These are phyloP conservation scores for Triplophysa rosa DNA, from an alignment of 2,113 vertebrate genomes.

Conservation along the genomic window DNA sequence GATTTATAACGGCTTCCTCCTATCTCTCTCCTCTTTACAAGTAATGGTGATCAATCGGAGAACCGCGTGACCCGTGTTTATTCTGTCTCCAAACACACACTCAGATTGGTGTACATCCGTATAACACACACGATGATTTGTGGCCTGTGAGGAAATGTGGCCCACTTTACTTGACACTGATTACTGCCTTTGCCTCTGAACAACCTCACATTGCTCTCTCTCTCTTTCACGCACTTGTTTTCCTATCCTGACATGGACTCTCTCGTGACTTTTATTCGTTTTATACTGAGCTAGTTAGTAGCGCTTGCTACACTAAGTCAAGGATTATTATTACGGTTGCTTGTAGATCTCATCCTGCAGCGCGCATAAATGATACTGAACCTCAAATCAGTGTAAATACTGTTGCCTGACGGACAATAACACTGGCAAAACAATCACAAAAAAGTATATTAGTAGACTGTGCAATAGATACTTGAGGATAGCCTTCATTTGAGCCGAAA, in stretches of 20 bases:
- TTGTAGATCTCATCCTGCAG: too few relatives aligned
- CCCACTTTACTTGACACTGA: slow-evolving; percentile 41
- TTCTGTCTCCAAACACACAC: slow-evolving; percentile 33
- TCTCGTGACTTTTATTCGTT: too few relatives aligned
- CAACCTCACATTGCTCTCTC: neutral
- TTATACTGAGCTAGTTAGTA: too few relatives aligned
- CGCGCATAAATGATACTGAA: too few relatives aligned
- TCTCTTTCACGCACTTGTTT: neutral
- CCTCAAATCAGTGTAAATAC: too few relatives aligned
- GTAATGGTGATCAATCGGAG: slow-evolving; percentile 33
- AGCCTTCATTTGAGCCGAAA: too few relatives aligned
- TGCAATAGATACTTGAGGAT: too few relatives aligned
- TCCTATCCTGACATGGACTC: neutral
- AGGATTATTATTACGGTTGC: too few relatives aligned
- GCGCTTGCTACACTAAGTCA: too few relatives aligned
- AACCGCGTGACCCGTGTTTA: slow-evolving; percentile 28
- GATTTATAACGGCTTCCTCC: slow-evolving; percentile 19
- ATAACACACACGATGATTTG: slow-evolving; percentile 36
- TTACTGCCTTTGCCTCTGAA: slow-evolving; percentile 41
- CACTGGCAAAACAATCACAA: too few relatives aligned
- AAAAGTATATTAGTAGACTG: too few relatives aligned
- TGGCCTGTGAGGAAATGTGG: slow-evolving; percentile 38
- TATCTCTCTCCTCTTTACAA: slow-evolving; percentile 33
- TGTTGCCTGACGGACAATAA: too few relatives aligned
- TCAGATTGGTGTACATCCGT: slow-evolving; percentile 5